Conservation (phyloP, 2,797 vertebrate genomes). For the Danio kyathit region DNA sequence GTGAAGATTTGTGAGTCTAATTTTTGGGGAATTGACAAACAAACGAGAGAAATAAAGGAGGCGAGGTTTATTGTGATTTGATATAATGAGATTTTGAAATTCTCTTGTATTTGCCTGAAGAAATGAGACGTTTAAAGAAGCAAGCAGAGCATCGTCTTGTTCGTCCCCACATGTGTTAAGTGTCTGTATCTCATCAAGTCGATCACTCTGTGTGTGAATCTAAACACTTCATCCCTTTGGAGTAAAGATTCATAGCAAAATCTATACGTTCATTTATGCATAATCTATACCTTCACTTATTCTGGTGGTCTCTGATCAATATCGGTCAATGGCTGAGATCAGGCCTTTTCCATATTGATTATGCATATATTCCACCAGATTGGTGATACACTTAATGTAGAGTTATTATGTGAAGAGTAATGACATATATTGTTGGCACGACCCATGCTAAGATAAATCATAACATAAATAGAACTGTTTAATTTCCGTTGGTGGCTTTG, state of each 20-base stretch:
- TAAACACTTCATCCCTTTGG: slow-evolving; percentile 29
- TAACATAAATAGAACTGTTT: slow-evolving; percentile 50
- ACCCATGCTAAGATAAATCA: slow-evolving; percentile 55
- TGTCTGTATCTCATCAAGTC: slow-evolving; percentile 23
- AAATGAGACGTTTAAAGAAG: background rate
- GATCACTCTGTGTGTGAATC: background rate
- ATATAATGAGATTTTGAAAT: background rate
- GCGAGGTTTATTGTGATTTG: slow-evolving; percentile 22
- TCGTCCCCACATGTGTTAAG: background rate
- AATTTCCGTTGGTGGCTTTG: slow-evolving; percentile 43
- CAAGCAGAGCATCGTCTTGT: background rate
- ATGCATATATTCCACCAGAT: slow-evolving; percentile 44
- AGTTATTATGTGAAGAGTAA: slow-evolving; percentile 26
- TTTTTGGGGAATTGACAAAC: slow-evolving; percentile 47
- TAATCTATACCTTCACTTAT: slow-evolving; percentile 29
- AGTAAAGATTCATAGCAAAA: slow-evolving; percentile 52
- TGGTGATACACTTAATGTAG: slow-evolving; percentile 33
- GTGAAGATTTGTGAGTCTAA: slow-evolving; percentile 31
- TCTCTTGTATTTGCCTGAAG: background rate
- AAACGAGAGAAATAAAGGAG: slow-evolving; percentile 31
- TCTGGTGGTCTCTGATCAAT: slow-evolving; percentile 54
- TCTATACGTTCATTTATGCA: slow-evolving; percentile 51
- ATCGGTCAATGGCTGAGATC: slow-evolving; percentile 58
- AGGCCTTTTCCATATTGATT: slow-evolving; percentile 56
- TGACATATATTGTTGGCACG: slow-evolving; percentile 50